phyloP scores from a whole-genome alignment of 2,888 invertebrate species.

The Sepioteuthis lessoniana region DNA sequence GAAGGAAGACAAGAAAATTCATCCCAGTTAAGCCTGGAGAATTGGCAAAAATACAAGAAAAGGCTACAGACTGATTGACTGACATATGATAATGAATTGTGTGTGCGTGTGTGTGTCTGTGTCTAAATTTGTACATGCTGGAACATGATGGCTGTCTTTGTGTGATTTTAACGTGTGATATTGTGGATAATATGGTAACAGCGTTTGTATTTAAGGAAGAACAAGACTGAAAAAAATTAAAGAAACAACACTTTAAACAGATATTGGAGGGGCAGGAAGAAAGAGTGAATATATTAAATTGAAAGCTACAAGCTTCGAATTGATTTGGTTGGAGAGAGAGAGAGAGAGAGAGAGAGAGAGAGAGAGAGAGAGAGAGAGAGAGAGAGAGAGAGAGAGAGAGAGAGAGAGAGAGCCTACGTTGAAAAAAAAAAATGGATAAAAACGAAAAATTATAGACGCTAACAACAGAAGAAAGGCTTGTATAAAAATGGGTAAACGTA shows the following conservation, averaged over 20 bases:
- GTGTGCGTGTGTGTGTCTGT: not conserved
- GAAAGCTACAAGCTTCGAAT: too few relatives aligned
- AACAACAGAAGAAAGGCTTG: not conserved
- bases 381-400: not conserved
- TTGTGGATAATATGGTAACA: too few relatives aligned
- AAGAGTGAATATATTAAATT: too few relatives aligned
- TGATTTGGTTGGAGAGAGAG: not conserved
- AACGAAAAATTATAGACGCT: not conserved
- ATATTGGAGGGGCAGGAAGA: too few relatives aligned
- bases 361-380: not conserved
- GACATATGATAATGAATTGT: not conserved
- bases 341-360: not conserved
- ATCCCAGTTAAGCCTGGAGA: not conserved
- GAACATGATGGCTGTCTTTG: not conserved
- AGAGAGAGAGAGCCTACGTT: not conserved
- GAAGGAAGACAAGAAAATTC: not conserved
- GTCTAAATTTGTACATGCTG: not conserved
- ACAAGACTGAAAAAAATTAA: too few relatives aligned
- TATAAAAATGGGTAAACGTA: not conserved
- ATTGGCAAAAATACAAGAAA: not conserved
- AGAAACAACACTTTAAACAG: too few relatives aligned
- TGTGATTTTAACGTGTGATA: not conserved
- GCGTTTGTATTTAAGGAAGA: too few relatives aligned
- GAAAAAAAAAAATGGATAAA: not conserved
- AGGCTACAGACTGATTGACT: constrained; percentile 5